These are phyloP conservation scores for Ormyrus pomaceus DNA, from an alignment of 2,888 invertebrate species.

Conservation along the genomic window DNA sequence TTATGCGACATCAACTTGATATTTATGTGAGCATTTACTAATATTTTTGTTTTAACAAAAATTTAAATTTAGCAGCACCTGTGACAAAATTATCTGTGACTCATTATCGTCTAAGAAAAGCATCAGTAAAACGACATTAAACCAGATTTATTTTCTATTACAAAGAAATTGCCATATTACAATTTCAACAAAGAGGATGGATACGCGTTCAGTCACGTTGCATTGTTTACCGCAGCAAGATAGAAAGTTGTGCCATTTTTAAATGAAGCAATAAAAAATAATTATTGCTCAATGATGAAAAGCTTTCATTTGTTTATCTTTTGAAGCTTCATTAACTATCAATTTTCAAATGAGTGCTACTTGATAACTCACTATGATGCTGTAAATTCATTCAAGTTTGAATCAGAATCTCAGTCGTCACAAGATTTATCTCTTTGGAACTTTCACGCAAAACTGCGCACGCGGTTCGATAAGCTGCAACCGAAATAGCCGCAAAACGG, in stretches of 20 bases:
- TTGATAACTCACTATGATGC: too few relatives aligned
- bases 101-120: conserved; percentile 20
- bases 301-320: too few relatives aligned
- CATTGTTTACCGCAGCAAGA: neutral
- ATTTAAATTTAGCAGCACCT: neutral
- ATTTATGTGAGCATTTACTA: neutral
- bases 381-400: too few relatives aligned
- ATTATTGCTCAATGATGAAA: too few relatives aligned
- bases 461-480: neutral
- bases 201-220: neutral
- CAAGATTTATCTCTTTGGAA: neutral
- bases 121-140: neutral
- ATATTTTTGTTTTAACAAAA: neutral
- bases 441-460: neutral
- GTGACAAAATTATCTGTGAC: neutral
- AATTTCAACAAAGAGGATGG: too few relatives aligned
- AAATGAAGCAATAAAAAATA: neutral
- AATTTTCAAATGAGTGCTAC: too few relatives aligned
- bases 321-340: too few relatives aligned
- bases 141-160: conserved; percentile 1
- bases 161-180: neutral
- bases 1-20: too few relatives aligned
- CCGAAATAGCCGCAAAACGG: conserved; percentile 3
- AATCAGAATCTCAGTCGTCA: too few relatives aligned
- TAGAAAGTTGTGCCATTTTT: neutral